A percentile compares a stretch with the other conserved stretches of the same genome.
These are phyloP conservation scores for Glareola pratincola DNA, from an alignment of 2,113 vertebrate genomes.

Conservation along the genomic window DNA sequence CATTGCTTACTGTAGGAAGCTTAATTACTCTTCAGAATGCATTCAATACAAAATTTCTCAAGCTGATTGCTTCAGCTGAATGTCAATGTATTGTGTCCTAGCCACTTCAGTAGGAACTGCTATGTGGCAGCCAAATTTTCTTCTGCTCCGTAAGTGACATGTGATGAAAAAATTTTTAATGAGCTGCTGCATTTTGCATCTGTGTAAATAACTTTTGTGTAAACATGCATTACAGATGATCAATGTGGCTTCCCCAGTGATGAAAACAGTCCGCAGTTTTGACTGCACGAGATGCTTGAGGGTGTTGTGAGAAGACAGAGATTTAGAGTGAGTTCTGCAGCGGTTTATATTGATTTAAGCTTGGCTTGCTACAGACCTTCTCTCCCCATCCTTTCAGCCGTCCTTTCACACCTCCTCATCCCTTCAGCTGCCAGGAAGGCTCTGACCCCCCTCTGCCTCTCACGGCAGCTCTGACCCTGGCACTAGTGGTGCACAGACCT, in stretches of 20 bases:
- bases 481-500: neutral
- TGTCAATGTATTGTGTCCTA: neutral
- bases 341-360: neutral
- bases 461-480: rapidly evolving
- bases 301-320: neutral
- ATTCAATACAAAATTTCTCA: conserved; percentile 18
- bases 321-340: neutral
- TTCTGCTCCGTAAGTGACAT: neutral
- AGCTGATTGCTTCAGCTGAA: conserved; percentile 18
- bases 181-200: conserved; percentile 29
- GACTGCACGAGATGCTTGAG: neutral
- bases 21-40: conserved; percentile 56
- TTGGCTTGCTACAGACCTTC: neutral
- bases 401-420: neutral
- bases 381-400: neutral
- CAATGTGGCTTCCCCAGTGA: neutral
- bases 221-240: neutral
- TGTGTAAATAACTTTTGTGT: conserved; percentile 8
- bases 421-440: neutral
- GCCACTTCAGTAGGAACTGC: neutral
- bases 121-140: neutral
- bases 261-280: neutral
- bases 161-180: conserved; percentile 23
- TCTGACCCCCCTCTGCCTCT: neutral
- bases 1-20: conserved; percentile 15